Percentiles rank a stretch among this genome's conserved stretches.
Evolutionary conservation across 1,140 invertebrate species (phyloP).

Genomic region (Agrypnia vestita): DNA sequence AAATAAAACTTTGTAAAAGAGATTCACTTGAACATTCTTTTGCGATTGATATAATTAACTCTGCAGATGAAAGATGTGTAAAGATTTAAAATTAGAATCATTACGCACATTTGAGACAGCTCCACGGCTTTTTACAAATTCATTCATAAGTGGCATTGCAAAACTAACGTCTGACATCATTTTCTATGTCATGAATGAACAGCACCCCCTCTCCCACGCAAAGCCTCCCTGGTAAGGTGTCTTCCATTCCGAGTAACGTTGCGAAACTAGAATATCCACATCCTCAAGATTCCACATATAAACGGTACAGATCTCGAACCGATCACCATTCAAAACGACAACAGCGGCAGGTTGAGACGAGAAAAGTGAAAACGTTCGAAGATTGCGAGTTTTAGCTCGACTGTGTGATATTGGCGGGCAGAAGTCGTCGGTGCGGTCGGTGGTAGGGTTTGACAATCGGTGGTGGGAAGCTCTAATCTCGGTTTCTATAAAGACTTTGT

Average conservation of each 20-base stretch:
- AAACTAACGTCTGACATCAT: conserved; percentile 54
- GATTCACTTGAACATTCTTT: too few species aligned
- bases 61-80: not conserved
- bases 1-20: too few species aligned
- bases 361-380: conserved; percentile 11
- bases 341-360: conserved; percentile 19
- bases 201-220: conserved; percentile 52
- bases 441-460: conserved; percentile 27
- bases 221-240: conserved; percentile 2
- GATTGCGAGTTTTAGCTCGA: not conserved
- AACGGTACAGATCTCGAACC: conserved; percentile 14
- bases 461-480: conserved; percentile 47
- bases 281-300: conserved; percentile 49
- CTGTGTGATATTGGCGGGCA: conserved; percentile 34
- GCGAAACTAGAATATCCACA: conserved; percentile 23
- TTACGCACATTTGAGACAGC: not conserved
- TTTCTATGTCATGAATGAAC: conserved; percentile 54
- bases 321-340: conserved; percentile 48
- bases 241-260: conserved; percentile 24
- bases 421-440: conserved; percentile 6
- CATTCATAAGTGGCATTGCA: conserved; percentile 54
- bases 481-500: conserved; percentile 55
- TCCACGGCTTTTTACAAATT: conserved; percentile 33
- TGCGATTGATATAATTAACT: too few species aligned
- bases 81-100: conserved; percentile 16